phyloP scores from a whole-genome alignment of 2,888 invertebrate genomes.

The Lithodes maja region DNA sequence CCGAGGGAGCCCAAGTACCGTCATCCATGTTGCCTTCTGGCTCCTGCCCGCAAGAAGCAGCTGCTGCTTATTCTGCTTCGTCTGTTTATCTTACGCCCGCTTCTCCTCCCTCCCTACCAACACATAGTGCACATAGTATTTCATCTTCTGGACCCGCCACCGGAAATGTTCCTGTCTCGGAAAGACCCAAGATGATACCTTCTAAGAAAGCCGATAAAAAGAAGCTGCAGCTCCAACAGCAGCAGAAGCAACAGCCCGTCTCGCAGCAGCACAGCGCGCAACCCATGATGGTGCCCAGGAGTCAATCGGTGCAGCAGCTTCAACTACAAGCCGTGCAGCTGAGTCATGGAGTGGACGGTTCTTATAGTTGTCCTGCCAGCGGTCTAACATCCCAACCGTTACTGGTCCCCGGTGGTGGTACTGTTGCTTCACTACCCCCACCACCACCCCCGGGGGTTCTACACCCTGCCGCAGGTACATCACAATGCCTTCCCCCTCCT shows the following conservation, averaged over 20 bases:
- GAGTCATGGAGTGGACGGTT: conserved; percentile 58
- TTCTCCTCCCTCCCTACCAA: conserved; percentile 54
- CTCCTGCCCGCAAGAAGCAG: conserved; percentile 54
- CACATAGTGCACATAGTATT: conserved; percentile 50
- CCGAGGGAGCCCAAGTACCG: conserved; percentile 63
- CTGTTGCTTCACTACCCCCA: conserved; percentile 59
- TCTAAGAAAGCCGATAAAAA: conserved; percentile 66
- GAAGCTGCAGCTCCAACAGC: conserved; percentile 63
- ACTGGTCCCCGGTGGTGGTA: conserved; percentile 58
- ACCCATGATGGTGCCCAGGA: conserved; percentile 71
- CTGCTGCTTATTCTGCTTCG: conserved; percentile 44
- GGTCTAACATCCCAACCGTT: conserved; percentile 52
- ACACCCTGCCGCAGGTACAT: conserved; percentile 52
- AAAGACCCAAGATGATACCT: conserved; percentile 70
- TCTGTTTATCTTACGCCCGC: conserved; percentile 63
- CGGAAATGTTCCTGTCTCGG: conserved; percentile 67
- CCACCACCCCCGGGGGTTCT: conserved; percentile 62
- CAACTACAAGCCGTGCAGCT: conserved; percentile 76
- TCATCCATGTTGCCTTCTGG: conserved; percentile 56
- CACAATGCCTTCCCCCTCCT: conserved; percentile 58
- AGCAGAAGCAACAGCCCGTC: conserved; percentile 53
- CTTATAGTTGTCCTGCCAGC: conserved; percentile 59
- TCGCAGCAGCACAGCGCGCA: conserved; percentile 47
- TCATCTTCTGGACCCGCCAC: conserved; percentile 65
- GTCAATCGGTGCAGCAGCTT: conserved; percentile 74